Evolutionary conservation across 2,888 invertebrate genomes (phyloP).

Genomic region (Pterostichus madidus): DNA sequence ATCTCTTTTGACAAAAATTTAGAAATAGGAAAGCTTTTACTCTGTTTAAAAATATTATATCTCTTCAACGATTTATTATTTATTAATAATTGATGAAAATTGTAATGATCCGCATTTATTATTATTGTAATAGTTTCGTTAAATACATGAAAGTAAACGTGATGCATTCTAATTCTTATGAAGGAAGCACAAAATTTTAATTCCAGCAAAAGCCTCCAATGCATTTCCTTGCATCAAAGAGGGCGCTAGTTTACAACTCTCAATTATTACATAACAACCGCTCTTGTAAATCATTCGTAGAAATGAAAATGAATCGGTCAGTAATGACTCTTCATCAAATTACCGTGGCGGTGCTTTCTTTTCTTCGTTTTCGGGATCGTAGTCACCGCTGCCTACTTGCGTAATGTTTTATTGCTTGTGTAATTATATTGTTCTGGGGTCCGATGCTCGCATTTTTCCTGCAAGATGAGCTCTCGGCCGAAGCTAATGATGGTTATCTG

Average conservation of each 20-base stretch:
- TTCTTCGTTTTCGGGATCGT: too few relatives aligned
- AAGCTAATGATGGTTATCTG: constrained; percentile 35
- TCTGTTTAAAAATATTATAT: too few relatives aligned
- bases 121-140: too few relatives aligned
- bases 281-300: constrained; percentile 26
- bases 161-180: too few relatives aligned
- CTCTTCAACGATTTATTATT: too few relatives aligned
- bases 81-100: too few relatives aligned
- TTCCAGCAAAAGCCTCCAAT: too few relatives aligned
- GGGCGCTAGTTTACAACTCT: constrained; percentile 1
- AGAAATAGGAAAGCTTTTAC: too few relatives aligned
- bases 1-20: too few relatives aligned
- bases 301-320: constrained; percentile 6
- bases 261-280: constrained; percentile 35
- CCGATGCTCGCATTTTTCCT: constrained; percentile 23
- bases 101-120: too few relatives aligned
- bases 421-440: constrained; percentile 36
- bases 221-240: not conserved
- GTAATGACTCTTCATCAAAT: not conserved
- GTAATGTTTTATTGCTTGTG: constrained; percentile 42
- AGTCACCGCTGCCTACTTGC: not conserved
- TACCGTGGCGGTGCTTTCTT: not conserved
- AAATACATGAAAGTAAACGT: too few relatives aligned
- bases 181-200: too few relatives aligned
- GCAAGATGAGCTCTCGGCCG: not conserved